Evolutionary conservation across 2,797 vertebrate genomes (phyloP).

Genomic region (Myiotriccus ornatus): DNA sequence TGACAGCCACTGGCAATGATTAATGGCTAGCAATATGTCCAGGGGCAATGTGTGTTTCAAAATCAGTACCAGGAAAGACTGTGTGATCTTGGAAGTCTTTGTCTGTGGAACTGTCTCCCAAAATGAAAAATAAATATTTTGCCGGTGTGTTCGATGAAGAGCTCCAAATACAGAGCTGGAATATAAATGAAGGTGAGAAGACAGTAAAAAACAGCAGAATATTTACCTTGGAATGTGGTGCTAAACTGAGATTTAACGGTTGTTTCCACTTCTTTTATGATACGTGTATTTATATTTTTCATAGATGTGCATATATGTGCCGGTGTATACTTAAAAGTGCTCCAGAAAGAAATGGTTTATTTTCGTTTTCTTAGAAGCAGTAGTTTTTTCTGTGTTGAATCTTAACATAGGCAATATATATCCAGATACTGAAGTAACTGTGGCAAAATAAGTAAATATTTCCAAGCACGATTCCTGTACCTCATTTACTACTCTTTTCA

Average conservation of each 20-base stretch:
- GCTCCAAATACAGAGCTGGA: background rate
- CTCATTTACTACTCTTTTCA: slow-evolving; percentile 19
- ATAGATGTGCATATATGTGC: background rate
- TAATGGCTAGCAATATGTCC: background rate
- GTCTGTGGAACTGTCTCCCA: background rate
- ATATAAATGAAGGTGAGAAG: background rate
- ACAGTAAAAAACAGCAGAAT: background rate
- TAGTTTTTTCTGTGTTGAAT: background rate
- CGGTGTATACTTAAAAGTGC: background rate
- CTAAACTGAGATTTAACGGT: background rate
- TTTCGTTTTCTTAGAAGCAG: background rate
- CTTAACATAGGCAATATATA: background rate
- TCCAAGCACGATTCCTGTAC: background rate
- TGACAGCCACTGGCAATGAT: background rate
- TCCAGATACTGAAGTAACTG: slow-evolving; percentile 5
- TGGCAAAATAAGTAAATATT: background rate
- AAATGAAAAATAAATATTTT: background rate
- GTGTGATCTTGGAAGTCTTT: background rate
- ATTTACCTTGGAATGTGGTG: background rate
- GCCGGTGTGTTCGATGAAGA: background rate
- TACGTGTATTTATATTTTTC: background rate
- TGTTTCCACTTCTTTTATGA: background rate
- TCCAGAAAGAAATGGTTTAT: background rate
- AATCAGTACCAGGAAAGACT: background rate
- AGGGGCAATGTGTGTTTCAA: background rate